Base-by-base conservation (phyloP, 2,888 invertebrate genomes). In the Bimastos eiseni region DNA sequence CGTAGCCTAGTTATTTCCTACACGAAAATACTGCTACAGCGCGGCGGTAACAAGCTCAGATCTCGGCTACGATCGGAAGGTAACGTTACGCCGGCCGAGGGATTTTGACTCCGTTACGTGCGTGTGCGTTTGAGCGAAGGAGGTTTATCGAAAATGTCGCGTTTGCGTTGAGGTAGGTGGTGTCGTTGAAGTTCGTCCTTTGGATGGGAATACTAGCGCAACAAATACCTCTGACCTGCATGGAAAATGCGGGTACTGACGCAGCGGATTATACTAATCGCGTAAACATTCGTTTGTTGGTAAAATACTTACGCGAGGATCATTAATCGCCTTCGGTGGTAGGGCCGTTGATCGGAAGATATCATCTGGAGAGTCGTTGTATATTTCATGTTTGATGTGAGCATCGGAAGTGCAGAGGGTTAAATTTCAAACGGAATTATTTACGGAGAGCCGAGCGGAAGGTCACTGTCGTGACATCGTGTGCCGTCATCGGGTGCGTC, bases 1-100 rank as follows among this genome's bases (percentile, higher is more conserved):
- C 33, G 89, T 36, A 44, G 49, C 89, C 33, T 89, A 89, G 49
- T 41, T 89, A 38, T 89, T 89, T 37, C n/a, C 44, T 89, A 41
- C 41, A 34, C n/a, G 89, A 41, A 44, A 34, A 41, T 89, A 30
- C 89, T 44, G 49, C 33, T 89, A 38, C 11, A 44, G 89, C 49
- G 55, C 44, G 44, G 70, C 70, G 70, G 70, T 70, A n/a, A 70
- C n/a, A 70, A 30, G 70, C n/a, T n/a, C 70, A 70, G 70, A 70
- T 70, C 70, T 70, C 70, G 70, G 70, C 70, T 70, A n/a, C 70
- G 70, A 70, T 70, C 70, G 70, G 70, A 70, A n/a, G 70, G 70
- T 70, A 70, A 70, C 70, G 30, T 70, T 70, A 70, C 70, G 70
- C 70, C 70, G 70, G n/a, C 70, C n/a, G n/a, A 70, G 70, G 70